A percentile compares a stretch with the other conserved stretches of the same genome.
phyloP scores from a whole-genome alignment of 1,140 invertebrate species.

The Drepana arcuata region DNA sequence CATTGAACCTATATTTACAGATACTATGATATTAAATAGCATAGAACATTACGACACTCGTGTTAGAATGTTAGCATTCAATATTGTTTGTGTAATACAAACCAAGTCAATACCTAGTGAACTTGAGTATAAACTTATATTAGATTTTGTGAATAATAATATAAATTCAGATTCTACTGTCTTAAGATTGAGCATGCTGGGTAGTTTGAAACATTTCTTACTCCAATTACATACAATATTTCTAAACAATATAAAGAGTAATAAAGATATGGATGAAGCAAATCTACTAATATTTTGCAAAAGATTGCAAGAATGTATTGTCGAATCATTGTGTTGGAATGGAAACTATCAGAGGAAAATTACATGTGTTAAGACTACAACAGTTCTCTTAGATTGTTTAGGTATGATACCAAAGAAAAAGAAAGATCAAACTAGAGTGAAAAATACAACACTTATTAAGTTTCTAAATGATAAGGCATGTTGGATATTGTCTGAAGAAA shows the following conservation, averaged over 20 bases:
- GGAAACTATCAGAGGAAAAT: slow-evolving; percentile 69
- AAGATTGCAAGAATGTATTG: slow-evolving; percentile 37
- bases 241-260: slow-evolving; percentile 19
- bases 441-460: slow-evolving; percentile 16
- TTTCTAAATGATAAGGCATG: slow-evolving; percentile 20
- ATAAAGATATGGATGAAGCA: slow-evolving; percentile 9
- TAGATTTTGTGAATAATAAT: slow-evolving; percentile 49
- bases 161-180: slow-evolving; percentile 59
- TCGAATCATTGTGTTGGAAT: slow-evolving; percentile 30
- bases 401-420: slow-evolving; percentile 30
- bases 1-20: slow-evolving; percentile 8
- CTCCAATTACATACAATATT: slow-evolving; percentile 25
- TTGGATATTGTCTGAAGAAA: slow-evolving; percentile 25
- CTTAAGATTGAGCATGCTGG: slow-evolving; percentile 51
- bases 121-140: slow-evolving; percentile 35
- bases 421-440: slow-evolving; percentile 19
- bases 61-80: slow-evolving; percentile 51
- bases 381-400: slow-evolving; percentile 31
- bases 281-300: slow-evolving; percentile 30
- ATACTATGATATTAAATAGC: slow-evolving; percentile 19
- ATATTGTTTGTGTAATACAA: slow-evolving; percentile 45
- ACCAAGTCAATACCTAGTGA: slow-evolving; percentile 30
- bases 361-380: slow-evolving; percentile 37
- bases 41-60: slow-evolving; percentile 33
- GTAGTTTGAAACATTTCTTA: slow-evolving; percentile 42